Conservation (phyloP, 2,888 invertebrate species). For the Axea sp. region DNA sequence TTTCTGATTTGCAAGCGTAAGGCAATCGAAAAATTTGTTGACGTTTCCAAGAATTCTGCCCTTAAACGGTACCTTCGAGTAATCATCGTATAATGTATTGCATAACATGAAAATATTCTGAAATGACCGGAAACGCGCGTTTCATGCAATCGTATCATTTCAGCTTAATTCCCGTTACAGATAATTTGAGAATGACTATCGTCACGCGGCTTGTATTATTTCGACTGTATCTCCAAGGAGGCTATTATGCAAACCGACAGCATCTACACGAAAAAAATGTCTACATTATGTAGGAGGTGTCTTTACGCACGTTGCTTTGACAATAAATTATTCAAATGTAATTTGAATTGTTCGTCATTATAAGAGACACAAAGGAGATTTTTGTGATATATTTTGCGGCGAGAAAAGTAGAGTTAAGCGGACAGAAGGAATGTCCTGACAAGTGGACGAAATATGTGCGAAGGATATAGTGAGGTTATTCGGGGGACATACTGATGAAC, state of each 20-base stretch:
- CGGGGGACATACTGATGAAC: conserved; percentile 50
- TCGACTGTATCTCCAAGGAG: conserved; percentile 28
- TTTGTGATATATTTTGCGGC: conserved; percentile 32
- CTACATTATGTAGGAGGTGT: conserved; percentile 51
- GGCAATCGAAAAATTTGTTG: conserved; percentile 24
- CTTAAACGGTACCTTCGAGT: conserved; percentile 1
- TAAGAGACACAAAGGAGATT: conserved; percentile 34
- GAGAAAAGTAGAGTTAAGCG: conserved; percentile 23
- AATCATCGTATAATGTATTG: not conserved
- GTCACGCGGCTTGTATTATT: conserved; percentile 33
- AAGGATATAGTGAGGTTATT: conserved; percentile 13
- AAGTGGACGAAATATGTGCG: conserved; percentile 19
- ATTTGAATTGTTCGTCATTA: conserved; percentile 50
- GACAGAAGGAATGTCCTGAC: conserved; percentile 37
- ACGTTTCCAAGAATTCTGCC: conserved; percentile 18
- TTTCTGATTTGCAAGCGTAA: conserved; percentile 9
- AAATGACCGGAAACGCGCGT: conserved; percentile 37
- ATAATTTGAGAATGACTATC: conserved; percentile 49
- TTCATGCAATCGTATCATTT: conserved; percentile 28
- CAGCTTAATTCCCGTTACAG: conserved; percentile 48
- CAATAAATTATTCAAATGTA: conserved; percentile 58
- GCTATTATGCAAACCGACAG: conserved; percentile 38
- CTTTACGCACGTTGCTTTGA: conserved; percentile 40
- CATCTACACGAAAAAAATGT: conserved; percentile 29
- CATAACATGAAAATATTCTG: conserved; percentile 26